Base-by-base conservation (phyloP, 2,113 vertebrate species). In the Pseudonaja textilis region DNA sequence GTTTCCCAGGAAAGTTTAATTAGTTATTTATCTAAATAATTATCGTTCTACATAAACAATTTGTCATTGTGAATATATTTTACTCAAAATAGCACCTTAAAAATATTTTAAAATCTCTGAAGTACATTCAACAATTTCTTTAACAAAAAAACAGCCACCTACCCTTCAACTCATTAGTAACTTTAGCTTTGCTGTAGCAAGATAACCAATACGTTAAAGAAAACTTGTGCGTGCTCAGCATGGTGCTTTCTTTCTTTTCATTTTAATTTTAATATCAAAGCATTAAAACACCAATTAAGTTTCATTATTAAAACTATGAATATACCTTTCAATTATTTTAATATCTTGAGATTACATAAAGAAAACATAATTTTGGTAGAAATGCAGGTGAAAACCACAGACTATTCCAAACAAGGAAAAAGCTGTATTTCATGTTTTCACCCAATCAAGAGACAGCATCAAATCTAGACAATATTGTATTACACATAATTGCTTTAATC, bases 401-500 rank as follows among this genome's bases (percentile, higher is more conserved):
- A 74, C 69, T 95, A 93, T 94, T 95, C 94, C 94, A 97, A 94
- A 90, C 91, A 59, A 74, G 93, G 94, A 61, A 90, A 97, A 96
- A 97, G 94, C 92, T 94, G 96, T 20, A 96, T 97, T 97, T 97
- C 96, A 96, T 95, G 96, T 97, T 97, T 95, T 94, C 88, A 97
- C 93, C 94, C 96, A 95, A 97, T 97, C 93, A 96, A 95, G 64
- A 22, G 91, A 54, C 91, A 96, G 95, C 57, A 95, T 89, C 95
- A 91, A 97, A 96, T 96, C 91, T 85, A 94, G 95, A 74, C 95
- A 93, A 94, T 94, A 96, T 95, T 97, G 91, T 95, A 97, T 97
- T 98, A 96, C 90, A 96, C 91, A 95, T 97, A 97, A 98, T 96
- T 97, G 96, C 94, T 97, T 94, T 97, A 97, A 96, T 97, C 94